Evolutionary conservation across 2,888 invertebrate species (phyloP), one percentile per base, ranked within the genome.

Genomic region (Lasioglossum zephyrum): DNA sequence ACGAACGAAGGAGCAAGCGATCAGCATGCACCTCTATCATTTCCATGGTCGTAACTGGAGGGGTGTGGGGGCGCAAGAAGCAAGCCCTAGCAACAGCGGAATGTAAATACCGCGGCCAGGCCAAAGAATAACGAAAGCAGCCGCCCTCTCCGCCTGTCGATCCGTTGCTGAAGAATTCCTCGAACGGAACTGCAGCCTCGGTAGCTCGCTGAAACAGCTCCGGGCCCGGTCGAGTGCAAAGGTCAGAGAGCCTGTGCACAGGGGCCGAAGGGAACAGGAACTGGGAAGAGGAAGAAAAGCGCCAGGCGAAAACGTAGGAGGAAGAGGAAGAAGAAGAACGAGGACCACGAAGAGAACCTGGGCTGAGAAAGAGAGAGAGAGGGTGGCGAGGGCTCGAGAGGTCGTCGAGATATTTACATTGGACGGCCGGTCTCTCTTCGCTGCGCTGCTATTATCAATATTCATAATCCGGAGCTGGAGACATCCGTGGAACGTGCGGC

Each of bases 381-480:
- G 88, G 87, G 84, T 83, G 82, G 80, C 85, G 82, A 85, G 84
- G 84, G 79, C 87, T 81, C 86, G 63, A 87, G 88, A 92, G 90
- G 89, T 92, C 91, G 88, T 53, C 84, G 87, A 86, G 91, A 92
- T 91, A 93, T 93, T 92, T 92, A 91, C 92, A 92, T 92, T 89
- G 91, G 89, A 87, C 87, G 84, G 88, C 53, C 78, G 76, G 87
- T 70, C 88, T 88, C 85, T 88, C 89, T 88, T 84, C 89, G 81
- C 84, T 70, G 83, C 79, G 88, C 81, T 81, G 82, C 84, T 87
- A 91, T 92, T 92, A 93, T 93, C 92, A 91, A 93, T 93, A 93
- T 92, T 93, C 92, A 93, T 92, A 93, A 93, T 93, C 91, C 93
- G 85, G 89, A 91, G 89, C 90, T 91, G 89, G 88, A 90, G 91